phyloP scores from a whole-genome alignment of 2,113 vertebrate species.

The Rhadina sibilatrix region DNA sequence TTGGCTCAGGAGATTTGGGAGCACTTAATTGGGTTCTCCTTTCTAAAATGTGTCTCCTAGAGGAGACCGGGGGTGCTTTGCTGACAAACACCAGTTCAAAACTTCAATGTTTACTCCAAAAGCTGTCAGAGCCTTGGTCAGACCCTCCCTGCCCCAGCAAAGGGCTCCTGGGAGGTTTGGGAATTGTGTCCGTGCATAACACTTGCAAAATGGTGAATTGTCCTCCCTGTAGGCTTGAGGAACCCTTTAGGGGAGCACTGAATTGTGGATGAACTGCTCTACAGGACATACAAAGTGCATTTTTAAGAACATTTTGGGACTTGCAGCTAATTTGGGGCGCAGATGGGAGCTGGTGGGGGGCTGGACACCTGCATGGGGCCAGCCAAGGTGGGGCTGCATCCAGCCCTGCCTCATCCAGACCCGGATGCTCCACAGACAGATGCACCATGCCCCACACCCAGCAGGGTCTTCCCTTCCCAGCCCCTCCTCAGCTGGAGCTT shows the following conservation, averaged over 20 bases:
- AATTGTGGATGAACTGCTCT: not conserved
- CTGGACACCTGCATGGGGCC: not conserved
- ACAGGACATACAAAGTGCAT: not conserved
- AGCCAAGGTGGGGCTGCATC: not conserved
- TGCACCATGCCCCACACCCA: not conserved
- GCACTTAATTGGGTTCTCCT: not conserved
- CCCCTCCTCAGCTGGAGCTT: not conserved
- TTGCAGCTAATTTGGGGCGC: not conserved
- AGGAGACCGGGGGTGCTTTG: not conserved
- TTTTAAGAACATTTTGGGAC: not conserved
- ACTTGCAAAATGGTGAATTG: not conserved
- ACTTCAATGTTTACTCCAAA: not conserved
- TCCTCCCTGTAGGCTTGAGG: fast-evolving
- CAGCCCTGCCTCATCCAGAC: not conserved
- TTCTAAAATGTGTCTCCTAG: not conserved
- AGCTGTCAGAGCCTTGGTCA: not conserved
- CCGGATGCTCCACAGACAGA: not conserved
- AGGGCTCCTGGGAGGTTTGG: not conserved
- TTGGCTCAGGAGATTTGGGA: not conserved
- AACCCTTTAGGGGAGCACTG: not conserved
- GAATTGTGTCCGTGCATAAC: not conserved
- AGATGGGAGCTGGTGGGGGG: not conserved
- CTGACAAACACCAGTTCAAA: not conserved
- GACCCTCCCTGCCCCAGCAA: not conserved
- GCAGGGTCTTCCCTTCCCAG: constrained; percentile 1